Evolutionary conservation across 2,797 vertebrate genomes (phyloP).

Genomic region (Champsocephalus esox): DNA sequence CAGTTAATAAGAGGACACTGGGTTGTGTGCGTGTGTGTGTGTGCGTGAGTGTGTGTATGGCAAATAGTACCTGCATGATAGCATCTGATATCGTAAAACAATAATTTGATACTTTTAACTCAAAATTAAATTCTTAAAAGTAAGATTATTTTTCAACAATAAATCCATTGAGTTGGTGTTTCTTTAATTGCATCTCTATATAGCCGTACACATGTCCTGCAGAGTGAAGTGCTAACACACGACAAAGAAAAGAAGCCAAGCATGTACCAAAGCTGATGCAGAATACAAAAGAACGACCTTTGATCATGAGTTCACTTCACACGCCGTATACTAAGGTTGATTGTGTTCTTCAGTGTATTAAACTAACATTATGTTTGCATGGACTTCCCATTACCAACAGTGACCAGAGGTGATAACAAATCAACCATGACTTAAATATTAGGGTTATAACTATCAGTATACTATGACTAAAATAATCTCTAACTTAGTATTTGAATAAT

Average conservation of each 20-base stretch:
- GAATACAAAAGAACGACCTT: background rate
- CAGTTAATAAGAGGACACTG: conserved; percentile 30
- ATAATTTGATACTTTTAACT: background rate
- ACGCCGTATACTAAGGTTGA: background rate
- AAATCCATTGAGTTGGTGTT: background rate
- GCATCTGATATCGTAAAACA: background rate
- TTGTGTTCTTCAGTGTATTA: background rate
- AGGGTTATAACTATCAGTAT: background rate
- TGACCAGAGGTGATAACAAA: background rate
- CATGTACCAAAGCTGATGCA: background rate
- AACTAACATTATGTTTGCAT: background rate
- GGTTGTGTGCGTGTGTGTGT: conserved; percentile 23
- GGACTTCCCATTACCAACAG: background rate
- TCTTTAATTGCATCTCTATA: background rate
- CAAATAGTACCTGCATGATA: background rate
- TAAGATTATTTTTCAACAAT: no score
- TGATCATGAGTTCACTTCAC: background rate
- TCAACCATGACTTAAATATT: background rate
- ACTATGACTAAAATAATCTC: no score
- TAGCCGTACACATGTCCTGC: background rate
- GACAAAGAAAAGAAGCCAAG: background rate
- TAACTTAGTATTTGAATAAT: background rate
- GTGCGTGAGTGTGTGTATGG: no score
- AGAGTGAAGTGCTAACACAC: background rate
- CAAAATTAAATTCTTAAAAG: background rate